Evolutionary conservation across 1,140 invertebrate species (phyloP), one percentile per base, ranked within the genome.

Genomic region (Drosophila murphyi): DNA sequence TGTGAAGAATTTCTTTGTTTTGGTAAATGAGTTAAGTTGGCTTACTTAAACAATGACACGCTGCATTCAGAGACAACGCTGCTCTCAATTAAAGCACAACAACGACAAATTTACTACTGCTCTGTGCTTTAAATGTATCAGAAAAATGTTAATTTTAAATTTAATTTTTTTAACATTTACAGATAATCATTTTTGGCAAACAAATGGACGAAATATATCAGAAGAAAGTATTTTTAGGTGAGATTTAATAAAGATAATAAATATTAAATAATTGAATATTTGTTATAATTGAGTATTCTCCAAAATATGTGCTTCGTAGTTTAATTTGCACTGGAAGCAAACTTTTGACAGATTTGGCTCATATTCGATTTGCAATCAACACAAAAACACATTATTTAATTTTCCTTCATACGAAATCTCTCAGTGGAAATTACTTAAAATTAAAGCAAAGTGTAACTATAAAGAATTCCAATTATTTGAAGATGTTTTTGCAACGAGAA

Each of bases 371-470:
- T 43, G 39, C 39, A 4, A 8, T 43, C 39, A n/a, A 43, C 39
- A n/a, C 39, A n/a, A 43, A n/a, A 43, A 43, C 39, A 43, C 39
- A 43, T 43, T 43, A 43, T n/a, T 43, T n/a, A 4, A 43, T 43
- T n/a, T n/a, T 43, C 39, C 39, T 43, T n/a, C 39, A 43, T 43
- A n/a, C 10, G 4, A 8, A 43, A 4, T n/a, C 57, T 61, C 32
- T 34, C 45, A 59, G 45, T 80, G 74, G 78, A 76, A 81, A 81
- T 86, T 86, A 86, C 78, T 81, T 86, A 67, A 68, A 78, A 81
- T 86, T 81, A 81, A 86, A 81, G 63, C 64, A 51, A 35, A 76
- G 72, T 78, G 71, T 3, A 69, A 69, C 78, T 81, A 80, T 85
- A 74, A 41, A 41, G 3, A 10, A 41, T 43, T 43, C 39, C 39